A percentile compares a stretch with the other conserved stretches of the same genome.
These are phyloP conservation scores for Pimephales promelas DNA, from an alignment of 2,113 vertebrate species.

Conservation along the genomic window DNA sequence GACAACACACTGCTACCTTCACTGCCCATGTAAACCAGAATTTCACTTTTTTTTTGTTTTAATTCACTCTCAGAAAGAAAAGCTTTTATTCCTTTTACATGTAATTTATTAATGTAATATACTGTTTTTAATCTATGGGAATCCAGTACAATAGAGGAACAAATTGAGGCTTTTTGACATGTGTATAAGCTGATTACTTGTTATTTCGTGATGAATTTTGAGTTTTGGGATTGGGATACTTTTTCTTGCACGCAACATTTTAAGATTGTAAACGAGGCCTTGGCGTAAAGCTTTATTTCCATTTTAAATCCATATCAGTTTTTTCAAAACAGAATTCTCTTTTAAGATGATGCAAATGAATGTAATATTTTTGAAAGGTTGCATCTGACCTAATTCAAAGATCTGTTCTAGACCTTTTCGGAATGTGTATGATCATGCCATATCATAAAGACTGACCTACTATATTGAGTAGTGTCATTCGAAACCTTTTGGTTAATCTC, in stretches of 20 bases:
- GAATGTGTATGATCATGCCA: slow-evolving; percentile 1
- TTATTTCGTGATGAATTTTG: slow-evolving; percentile 17
- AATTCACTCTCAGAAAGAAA: slow-evolving; percentile 13
- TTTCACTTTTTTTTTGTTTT: slow-evolving; percentile 12
- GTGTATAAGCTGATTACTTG: slow-evolving; percentile 32
- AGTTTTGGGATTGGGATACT: slow-evolving; percentile 6
- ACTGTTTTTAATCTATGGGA: slow-evolving; percentile 29
- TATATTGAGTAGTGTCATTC: slow-evolving; percentile 2
- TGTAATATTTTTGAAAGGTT: slow-evolving; percentile 53
- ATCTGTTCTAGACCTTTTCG: slow-evolving; percentile 8
- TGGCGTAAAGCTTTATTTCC: slow-evolving; percentile 36
- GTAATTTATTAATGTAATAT: slow-evolving; percentile 51
- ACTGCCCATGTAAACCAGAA: slow-evolving; percentile 56
- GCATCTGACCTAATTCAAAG: slow-evolving; percentile 5
- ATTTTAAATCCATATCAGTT: slow-evolving; percentile 51
- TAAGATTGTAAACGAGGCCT: slow-evolving; percentile 22
- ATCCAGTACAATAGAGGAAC: slow-evolving; percentile 8
- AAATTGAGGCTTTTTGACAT: slow-evolving; percentile 17
- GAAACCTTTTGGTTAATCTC: slow-evolving; percentile 4
- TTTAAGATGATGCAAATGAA: slow-evolving; percentile 55
- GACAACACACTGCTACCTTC: slow-evolving; percentile 73
- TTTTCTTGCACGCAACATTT: slow-evolving; percentile 8
- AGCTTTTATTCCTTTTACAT: slow-evolving; percentile 29
- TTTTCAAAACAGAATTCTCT: slow-evolving; percentile 3
- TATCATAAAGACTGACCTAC: slow-evolving; percentile 2